A percentile compares a stretch with the other conserved stretches of the same genome.
Evolutionary conservation across 2,113 vertebrate genomes (phyloP).

Genomic region (Gymnobelideus leadbeateri): DNA sequence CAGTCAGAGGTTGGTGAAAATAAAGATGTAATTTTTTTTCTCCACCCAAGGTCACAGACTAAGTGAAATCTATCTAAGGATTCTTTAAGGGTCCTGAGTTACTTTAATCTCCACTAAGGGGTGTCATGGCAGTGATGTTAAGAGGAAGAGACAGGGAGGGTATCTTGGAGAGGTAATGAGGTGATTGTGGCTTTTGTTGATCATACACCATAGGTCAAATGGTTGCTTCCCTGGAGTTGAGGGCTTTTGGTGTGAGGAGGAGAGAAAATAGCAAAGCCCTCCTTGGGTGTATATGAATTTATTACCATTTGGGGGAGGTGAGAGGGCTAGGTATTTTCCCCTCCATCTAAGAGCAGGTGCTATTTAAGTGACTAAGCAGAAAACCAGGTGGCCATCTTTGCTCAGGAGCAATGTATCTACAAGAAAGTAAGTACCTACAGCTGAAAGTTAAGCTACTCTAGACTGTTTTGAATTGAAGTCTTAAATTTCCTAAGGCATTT

Average conservation of each 20-base stretch:
- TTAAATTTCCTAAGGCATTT: not conserved
- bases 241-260: not conserved
- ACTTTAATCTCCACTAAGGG: not conserved
- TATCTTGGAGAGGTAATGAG: not conserved
- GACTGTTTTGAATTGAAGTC: not conserved
- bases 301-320: not conserved
- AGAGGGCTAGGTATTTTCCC: not conserved
- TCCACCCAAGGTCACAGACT: not conserved
- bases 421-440: not conserved
- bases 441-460: not conserved
- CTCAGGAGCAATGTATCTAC: not conserved
- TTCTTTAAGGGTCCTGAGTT: not conserved
- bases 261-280: not conserved
- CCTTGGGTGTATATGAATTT: not conserved
- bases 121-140: not conserved
- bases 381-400: not conserved
- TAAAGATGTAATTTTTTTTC: not conserved
- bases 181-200: not conserved
- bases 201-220: not conserved
- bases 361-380: not conserved
- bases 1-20: not conserved
- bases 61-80: not conserved
- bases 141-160: not conserved
- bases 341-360: not conserved
- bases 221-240: not conserved